Percentiles rank a stretch among this genome's conserved stretches.
phyloP scores from a whole-genome alignment of 2,797 vertebrate genomes.

The Ctenochaetus hawaiiensis region DNA sequence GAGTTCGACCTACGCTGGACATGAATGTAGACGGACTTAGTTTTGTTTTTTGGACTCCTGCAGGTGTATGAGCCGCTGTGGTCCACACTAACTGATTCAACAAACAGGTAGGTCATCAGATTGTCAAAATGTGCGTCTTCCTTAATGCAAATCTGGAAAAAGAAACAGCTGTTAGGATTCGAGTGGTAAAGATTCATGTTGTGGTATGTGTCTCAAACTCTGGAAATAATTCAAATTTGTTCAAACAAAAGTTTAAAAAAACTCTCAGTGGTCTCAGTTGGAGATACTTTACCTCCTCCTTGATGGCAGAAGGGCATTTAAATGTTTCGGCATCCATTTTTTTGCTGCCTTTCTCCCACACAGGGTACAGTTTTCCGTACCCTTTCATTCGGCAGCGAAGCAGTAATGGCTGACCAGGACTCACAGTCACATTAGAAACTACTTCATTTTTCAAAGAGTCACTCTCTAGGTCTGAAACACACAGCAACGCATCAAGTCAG shows the following conservation, averaged over 20 bases:
- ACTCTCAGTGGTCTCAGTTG: neutral
- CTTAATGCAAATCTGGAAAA: conserved; percentile 59
- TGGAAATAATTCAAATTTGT: neutral
- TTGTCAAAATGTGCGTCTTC: rapidly evolving
- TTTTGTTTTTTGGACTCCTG: neutral
- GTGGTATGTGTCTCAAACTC: neutral
- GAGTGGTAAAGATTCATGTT: neutral
- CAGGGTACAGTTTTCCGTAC: rapidly evolving
- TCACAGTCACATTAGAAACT: conserved; percentile 63
- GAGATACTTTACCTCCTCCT: conserved; percentile 47
- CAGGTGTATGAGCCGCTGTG: conserved; percentile 80
- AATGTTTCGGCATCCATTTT: rapidly evolving
- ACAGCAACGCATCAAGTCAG: conserved; percentile 11
- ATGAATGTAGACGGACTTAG: conserved; percentile 59
- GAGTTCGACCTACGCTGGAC: conserved; percentile 76
- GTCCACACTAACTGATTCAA: conserved; percentile 53
- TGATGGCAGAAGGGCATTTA: neutral
- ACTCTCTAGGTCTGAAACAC: conserved; percentile 63
- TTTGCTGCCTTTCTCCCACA: conserved; percentile 57
- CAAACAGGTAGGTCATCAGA: conserved; percentile 50
- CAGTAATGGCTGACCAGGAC: conserved; percentile 72
- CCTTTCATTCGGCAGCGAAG: conserved; percentile 64
- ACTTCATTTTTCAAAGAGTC: neutral
- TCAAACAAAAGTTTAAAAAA: neutral
- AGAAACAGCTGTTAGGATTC: neutral